A percentile compares a stretch with the other conserved stretches of the same genome.
Evolutionary conservation across 2,888 invertebrate genomes (phyloP).

Genomic region (Xanthostigma xanthostigma): DNA sequence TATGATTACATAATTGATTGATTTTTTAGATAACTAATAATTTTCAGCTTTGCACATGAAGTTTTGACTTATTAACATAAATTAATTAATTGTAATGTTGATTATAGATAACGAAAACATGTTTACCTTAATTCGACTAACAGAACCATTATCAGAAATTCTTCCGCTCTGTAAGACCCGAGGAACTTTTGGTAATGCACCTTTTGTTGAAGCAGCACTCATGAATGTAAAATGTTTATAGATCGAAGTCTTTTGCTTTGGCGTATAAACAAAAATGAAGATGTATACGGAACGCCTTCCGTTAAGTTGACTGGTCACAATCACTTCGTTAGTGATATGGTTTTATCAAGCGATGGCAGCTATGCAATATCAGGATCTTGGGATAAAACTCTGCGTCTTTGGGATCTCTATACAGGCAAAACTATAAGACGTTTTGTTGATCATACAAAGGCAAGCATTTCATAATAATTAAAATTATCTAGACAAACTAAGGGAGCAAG

Average conservation of each 20-base stretch:
- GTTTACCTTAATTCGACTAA: no score
- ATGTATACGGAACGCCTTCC: constrained; percentile 88
- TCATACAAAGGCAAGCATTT: constrained; percentile 80
- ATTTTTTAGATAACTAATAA: no score
- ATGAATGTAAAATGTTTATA: constrained; percentile 26
- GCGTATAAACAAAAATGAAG: constrained; percentile 92
- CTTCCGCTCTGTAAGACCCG: no score
- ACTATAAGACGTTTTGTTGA: constrained; percentile 97
- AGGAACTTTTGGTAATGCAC: no score
- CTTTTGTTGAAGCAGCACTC: not conserved
- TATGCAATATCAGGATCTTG: constrained; percentile 98
- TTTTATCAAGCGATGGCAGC: constrained; percentile 97
- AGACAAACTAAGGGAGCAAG: constrained; percentile 1
- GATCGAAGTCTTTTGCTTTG: constrained; percentile 92
- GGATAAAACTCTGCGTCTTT: constrained; percentile 96
- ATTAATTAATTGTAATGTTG: no score
- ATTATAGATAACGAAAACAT: no score
- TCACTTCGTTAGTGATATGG: constrained; percentile 98
- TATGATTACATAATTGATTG: no score
- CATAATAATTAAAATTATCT: not conserved
- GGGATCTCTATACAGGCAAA: constrained; percentile 95
- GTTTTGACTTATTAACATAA: no score
- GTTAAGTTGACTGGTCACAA: constrained; percentile 94
- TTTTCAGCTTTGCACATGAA: no score
- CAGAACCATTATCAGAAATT: no score